Conservation (phyloP, 2,888 invertebrate genomes). For the Apamea monoglypha region DNA sequence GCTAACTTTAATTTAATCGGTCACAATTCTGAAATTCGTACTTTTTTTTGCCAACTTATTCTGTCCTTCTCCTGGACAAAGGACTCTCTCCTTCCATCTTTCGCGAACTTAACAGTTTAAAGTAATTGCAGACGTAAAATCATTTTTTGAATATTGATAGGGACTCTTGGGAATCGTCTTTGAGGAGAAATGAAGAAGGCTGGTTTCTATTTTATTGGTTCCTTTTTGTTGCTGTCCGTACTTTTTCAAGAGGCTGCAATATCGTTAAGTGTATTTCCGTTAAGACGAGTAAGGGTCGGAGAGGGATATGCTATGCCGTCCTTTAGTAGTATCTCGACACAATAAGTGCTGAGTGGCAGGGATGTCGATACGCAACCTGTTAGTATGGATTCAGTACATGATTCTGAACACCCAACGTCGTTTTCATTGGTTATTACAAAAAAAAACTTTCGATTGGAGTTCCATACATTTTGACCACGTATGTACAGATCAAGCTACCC, state of each 20-base stretch:
- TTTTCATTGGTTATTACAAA: too few relatives aligned
- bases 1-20: too few relatives aligned
- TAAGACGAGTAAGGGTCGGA: slow-evolving; percentile 12
- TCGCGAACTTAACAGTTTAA: background rate
- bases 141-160: background rate
- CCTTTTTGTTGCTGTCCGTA: slow-evolving; percentile 33
- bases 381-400: too few relatives aligned
- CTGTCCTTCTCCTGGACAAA: background rate
- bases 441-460: too few relatives aligned
- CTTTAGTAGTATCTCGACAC: background rate
- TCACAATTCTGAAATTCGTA: background rate
- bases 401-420: too few relatives aligned
- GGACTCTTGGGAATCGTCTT: too few relatives aligned
- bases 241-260: slow-evolving; percentile 46
- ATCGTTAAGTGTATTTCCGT: slow-evolving; percentile 40
- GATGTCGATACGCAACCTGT: too few relatives aligned
- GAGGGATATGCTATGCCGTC: background rate
- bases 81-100: background rate
- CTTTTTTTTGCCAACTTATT: background rate
- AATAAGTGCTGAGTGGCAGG: too few relatives aligned
- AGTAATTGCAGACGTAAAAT: background rate
- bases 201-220: slow-evolving; percentile 36
- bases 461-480: too few relatives aligned
- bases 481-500: too few relatives aligned
- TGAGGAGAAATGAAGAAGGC: background rate